These are phyloP conservation scores for Pseudorhombus dupliciocellatus DNA, from an alignment of 2,113 vertebrate species.

Conservation along the genomic window DNA sequence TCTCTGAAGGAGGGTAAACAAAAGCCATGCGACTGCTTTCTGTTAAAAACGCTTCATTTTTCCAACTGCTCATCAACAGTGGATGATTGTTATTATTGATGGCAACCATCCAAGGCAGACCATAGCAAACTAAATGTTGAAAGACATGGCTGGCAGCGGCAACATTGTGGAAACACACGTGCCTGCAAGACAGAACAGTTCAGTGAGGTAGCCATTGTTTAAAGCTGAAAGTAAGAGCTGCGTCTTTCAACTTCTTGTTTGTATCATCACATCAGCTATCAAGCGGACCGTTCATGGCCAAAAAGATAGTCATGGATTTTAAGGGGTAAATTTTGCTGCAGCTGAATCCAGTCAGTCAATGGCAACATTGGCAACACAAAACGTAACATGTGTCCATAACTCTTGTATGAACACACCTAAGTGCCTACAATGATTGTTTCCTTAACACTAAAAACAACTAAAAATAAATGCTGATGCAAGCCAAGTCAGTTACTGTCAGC, in stretches of 20 bases:
- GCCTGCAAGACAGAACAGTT: background rate
- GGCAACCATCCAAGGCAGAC: background rate
- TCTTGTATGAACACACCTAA: no score
- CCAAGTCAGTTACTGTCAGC: slow-evolving; percentile 22
- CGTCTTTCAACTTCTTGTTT: background rate
- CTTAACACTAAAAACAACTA: slow-evolving; percentile 32
- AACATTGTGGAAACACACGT: background rate
- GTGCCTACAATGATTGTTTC: slow-evolving; percentile 19
- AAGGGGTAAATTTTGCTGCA: no score
- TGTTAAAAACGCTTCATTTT: background rate
- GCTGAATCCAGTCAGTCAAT: no score
- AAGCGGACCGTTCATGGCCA: background rate
- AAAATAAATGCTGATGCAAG: slow-evolving; percentile 48
- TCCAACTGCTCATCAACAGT: background rate
- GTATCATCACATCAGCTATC: background rate
- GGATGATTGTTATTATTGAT: slow-evolving; percentile 9
- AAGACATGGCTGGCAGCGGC: background rate
- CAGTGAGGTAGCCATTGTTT: background rate
- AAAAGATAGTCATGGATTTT: background rate
- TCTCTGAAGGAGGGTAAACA: no score
- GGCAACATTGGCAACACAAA: no score
- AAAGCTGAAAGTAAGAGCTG: background rate
- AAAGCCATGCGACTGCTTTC: background rate
- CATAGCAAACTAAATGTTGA: background rate
- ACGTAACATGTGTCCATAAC: no score